Conservation (phyloP, 2,113 vertebrate genomes). For the Arizona elegans region DNA sequence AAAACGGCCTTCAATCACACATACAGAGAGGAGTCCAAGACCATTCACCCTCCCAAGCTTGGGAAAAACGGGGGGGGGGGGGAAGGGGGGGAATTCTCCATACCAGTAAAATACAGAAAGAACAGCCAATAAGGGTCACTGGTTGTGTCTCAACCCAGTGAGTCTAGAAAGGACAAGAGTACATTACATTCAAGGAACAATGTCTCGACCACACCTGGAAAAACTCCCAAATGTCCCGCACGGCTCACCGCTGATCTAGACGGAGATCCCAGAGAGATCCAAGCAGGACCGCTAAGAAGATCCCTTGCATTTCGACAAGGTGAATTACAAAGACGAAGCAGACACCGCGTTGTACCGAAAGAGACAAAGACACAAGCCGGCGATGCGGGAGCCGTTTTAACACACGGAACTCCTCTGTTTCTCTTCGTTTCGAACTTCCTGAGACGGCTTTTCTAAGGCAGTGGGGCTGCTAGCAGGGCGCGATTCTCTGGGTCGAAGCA, state of each 20-base stretch:
- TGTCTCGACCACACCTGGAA: neutral
- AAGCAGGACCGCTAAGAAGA: neutral
- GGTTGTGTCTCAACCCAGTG: neutral
- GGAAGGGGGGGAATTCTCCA: neutral
- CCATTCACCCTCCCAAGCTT: too few relatives aligned
- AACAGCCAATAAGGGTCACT: neutral
- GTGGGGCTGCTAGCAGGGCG: neutral
- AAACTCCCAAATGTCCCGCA: neutral
- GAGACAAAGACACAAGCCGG: neutral
- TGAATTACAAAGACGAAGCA: neutral
- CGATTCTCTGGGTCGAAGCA: neutral
- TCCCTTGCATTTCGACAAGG: neutral
- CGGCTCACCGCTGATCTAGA: neutral
- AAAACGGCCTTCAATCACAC: neutral
- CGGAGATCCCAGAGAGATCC: neutral
- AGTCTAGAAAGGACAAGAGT: neutral
- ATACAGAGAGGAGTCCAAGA: neutral
- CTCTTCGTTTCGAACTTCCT: neutral
- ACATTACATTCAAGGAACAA: neutral
- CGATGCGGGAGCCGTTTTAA: too few relatives aligned
- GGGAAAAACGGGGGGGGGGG: neutral
- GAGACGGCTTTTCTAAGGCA: neutral
- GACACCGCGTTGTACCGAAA: rapidly evolving
- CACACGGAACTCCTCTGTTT: too few relatives aligned
- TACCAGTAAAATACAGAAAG: neutral